Evolutionary conservation across 2,888 invertebrate species (phyloP).

Genomic region (Drosophila paranaensis): DNA sequence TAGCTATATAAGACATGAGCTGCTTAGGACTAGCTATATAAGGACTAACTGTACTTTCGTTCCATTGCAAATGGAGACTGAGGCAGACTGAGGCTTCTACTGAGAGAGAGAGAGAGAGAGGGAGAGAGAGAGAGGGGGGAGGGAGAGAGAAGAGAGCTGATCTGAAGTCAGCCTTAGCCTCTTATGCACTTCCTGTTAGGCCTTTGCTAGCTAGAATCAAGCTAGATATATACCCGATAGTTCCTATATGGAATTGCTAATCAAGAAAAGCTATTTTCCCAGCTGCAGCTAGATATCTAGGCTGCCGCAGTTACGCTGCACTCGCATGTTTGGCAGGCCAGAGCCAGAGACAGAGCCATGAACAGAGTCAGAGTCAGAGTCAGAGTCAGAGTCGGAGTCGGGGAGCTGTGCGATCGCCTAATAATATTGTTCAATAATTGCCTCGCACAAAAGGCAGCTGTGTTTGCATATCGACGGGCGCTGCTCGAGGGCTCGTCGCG

Average conservation of each 20-base stretch:
- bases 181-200: too few species aligned
- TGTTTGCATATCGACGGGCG: constrained; percentile 64
- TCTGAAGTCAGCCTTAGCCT: too few species aligned
- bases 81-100: too few species aligned
- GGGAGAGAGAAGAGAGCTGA: too few species aligned
- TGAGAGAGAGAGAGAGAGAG: too few species aligned
- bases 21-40: too few species aligned
- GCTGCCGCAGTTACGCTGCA: constrained; percentile 1
- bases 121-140: too few species aligned
- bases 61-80: too few species aligned
- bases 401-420: constrained; percentile 35
- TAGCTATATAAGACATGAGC: too few species aligned
- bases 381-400: background rate
- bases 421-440: constrained; percentile 65
- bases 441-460: constrained; percentile 64
- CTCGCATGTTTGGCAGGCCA: background rate
- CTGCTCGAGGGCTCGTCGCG: constrained; percentile 24
- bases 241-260: background rate
- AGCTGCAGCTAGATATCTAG: background rate
- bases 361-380: background rate
- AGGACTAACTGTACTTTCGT: too few species aligned
- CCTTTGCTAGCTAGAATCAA: background rate
- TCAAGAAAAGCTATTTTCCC: background rate
- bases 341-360: background rate
- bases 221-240: background rate